phyloP scores from a whole-genome alignment of 2,797 vertebrate genomes.

The Hephaestus fuliginosus region DNA sequence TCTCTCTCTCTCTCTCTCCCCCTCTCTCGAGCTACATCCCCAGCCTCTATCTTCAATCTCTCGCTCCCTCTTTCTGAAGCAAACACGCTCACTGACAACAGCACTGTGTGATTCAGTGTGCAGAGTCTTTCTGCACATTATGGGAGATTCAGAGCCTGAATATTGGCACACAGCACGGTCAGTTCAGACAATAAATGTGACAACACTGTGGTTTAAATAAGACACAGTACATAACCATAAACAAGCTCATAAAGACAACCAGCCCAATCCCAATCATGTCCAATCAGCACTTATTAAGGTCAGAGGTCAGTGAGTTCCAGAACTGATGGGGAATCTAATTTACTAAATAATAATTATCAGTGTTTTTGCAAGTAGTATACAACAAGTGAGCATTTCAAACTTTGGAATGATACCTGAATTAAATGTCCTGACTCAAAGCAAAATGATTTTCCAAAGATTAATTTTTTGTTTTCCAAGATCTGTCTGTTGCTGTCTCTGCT shows the following conservation, averaged over 20 bases:
- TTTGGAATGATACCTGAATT: neutral
- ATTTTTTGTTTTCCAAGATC: neutral
- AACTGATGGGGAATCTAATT: neutral
- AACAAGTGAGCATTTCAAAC: neutral
- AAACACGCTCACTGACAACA: conserved; percentile 45
- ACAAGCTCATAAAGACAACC: neutral
- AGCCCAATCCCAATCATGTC: too few species aligned
- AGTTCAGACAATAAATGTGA: neutral
- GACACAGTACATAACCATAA: neutral
- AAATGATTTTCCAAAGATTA: neutral
- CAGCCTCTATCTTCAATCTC: conserved; percentile 66
- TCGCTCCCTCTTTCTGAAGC: conserved; percentile 66
- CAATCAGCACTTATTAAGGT: conserved; percentile 11
- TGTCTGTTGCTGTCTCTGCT: neutral
- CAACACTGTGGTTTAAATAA: neutral
- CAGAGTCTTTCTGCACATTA: conserved; percentile 15
- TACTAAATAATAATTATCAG: neutral
- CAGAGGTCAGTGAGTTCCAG: conserved; percentile 20
- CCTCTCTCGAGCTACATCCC: conserved; percentile 57
- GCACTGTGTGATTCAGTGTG: conserved; percentile 19
- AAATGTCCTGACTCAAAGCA: neutral
- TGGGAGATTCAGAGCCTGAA: conserved; percentile 11
- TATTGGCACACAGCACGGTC: too few species aligned
- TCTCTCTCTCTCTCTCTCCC: conserved; percentile 47
- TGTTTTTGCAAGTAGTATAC: neutral